Conservation (phyloP, 1,140 invertebrate genomes). For the Cryptotermes secundus region DNA sequence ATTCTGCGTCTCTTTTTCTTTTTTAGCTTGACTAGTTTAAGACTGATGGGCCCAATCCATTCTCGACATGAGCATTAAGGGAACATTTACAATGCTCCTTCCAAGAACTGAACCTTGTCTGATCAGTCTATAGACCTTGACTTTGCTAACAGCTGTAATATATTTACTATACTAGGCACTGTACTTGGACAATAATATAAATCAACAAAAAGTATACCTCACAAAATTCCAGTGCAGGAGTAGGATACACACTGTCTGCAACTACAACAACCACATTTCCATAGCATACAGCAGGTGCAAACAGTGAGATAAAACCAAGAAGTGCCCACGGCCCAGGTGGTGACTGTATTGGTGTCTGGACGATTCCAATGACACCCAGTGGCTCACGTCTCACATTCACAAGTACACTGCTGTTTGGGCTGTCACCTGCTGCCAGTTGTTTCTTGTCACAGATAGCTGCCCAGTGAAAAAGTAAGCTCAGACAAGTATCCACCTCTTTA, state of each 20-base stretch:
- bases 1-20: no score
- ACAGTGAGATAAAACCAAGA: slow-evolving; percentile 34
- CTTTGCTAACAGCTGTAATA: no score
- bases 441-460: slow-evolving; percentile 53
- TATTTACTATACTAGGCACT: no score
- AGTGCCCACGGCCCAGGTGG: slow-evolving; percentile 41
- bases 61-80: no score
- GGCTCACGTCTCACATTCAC: slow-evolving; percentile 51
- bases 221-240: slow-evolving; percentile 51
- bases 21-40: no score
- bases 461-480: slow-evolving; percentile 52
- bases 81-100: no score
- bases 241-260: slow-evolving; percentile 49
- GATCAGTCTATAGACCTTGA: no score
- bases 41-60: no score
- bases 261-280: slow-evolving; percentile 53
- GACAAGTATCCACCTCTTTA: slow-evolving; percentile 47
- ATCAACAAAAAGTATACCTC: neutral
- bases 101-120: no score
- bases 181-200: no score
- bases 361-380: slow-evolving; percentile 54
- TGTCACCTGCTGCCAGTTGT: slow-evolving; percentile 51
- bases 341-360: slow-evolving; percentile 50
- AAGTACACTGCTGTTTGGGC: slow-evolving; percentile 50
- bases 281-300: slow-evolving; percentile 37